phyloP scores from a whole-genome alignment of 2,113 vertebrate genomes.

The Anser brachyrhynchus region DNA sequence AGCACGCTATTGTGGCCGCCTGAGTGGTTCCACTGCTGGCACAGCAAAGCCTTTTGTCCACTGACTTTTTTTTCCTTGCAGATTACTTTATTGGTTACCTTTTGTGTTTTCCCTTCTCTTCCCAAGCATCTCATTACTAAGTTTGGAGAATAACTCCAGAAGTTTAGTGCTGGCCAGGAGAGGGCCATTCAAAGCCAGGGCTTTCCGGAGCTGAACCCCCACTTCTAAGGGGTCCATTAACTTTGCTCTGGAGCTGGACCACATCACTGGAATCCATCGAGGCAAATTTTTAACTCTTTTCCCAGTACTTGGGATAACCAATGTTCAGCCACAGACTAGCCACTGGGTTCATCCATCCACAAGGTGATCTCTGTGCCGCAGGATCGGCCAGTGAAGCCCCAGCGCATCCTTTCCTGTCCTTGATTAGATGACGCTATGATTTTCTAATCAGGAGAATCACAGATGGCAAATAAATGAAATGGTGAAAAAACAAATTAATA shows the following conservation, averaged over 20 bases:
- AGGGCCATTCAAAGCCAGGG: neutral
- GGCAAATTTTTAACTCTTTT: neutral
- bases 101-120: neutral
- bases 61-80: neutral
- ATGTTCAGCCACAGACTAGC: neutral
- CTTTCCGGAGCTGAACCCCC: neutral
- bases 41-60: neutral
- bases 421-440: neutral
- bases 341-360: neutral
- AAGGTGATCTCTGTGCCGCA: neutral
- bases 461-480: neutral
- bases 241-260: neutral
- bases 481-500: neutral
- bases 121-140: neutral
- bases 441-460: neutral
- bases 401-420: neutral
- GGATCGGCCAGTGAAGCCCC: neutral
- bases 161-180: neutral
- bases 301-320: neutral
- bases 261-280: neutral
- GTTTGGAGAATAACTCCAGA: neutral
- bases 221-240: neutral
- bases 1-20: neutral
- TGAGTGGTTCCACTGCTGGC: neutral
- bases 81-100: neutral